These are phyloP conservation scores for Thecocarcelia acutangulata DNA, from an alignment of 2,888 invertebrate species.

Conservation along the genomic window DNA sequence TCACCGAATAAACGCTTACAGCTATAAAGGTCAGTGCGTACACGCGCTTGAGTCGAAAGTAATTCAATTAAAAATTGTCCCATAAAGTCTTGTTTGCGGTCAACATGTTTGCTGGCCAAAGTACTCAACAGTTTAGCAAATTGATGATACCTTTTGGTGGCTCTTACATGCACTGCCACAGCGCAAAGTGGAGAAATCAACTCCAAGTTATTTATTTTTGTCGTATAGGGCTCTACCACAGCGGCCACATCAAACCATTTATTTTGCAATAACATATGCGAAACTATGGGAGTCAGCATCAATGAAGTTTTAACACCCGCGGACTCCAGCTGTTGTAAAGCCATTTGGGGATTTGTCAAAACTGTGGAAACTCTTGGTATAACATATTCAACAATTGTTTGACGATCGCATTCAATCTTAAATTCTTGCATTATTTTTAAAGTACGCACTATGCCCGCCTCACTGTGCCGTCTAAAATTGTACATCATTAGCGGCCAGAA, in stretches of 20 bases:
- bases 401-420: slow-evolving; percentile 83
- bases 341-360: slow-evolving; percentile 74
- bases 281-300: slow-evolving; percentile 74
- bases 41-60: slow-evolving; percentile 81
- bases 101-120: slow-evolving; percentile 80
- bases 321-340: slow-evolving; percentile 75
- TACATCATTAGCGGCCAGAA: slow-evolving; percentile 86
- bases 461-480: slow-evolving; percentile 82
- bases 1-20: slow-evolving; percentile 82
- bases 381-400: slow-evolving; percentile 83
- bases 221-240: slow-evolving; percentile 78
- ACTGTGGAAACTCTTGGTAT: slow-evolving; percentile 82
- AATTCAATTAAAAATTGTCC: slow-evolving; percentile 83
- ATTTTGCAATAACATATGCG: slow-evolving; percentile 75
- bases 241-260: slow-evolving; percentile 73
- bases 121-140: slow-evolving; percentile 83
- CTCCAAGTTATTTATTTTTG: slow-evolving; percentile 82
- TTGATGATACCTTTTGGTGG: slow-evolving; percentile 82
- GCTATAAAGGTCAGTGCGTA: slow-evolving; percentile 80
- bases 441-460: slow-evolving; percentile 82
- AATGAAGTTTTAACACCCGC: slow-evolving; percentile 75
- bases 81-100: slow-evolving; percentile 83
- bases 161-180: slow-evolving; percentile 80
- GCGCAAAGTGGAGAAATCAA: slow-evolving; percentile 82
- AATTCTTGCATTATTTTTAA: slow-evolving; percentile 83